Conservation (phyloP, 2,888 invertebrate genomes). For the Unio pictorum region DNA sequence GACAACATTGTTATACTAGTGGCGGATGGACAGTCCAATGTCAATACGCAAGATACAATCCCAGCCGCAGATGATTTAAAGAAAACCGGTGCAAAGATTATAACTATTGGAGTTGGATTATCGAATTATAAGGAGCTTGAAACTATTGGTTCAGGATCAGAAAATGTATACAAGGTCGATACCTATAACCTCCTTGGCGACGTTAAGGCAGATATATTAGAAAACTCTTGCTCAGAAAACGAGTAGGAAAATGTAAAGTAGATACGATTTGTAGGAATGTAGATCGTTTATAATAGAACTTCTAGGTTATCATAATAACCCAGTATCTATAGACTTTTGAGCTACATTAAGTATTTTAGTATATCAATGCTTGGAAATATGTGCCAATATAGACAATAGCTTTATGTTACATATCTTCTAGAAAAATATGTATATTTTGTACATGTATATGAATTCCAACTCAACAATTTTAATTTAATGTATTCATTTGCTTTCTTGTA, state of each 20-base stretch:
- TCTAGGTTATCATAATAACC: too few relatives aligned
- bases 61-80: slow-evolving; percentile 54
- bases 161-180: slow-evolving; percentile 53
- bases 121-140: slow-evolving; percentile 41
- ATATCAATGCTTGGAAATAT: too few relatives aligned
- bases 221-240: slow-evolving; percentile 35
- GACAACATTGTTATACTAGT: slow-evolving; percentile 54
- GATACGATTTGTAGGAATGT: too few relatives aligned
- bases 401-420: too few relatives aligned
- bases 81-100: slow-evolving; percentile 47
- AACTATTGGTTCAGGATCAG: slow-evolving; percentile 43
- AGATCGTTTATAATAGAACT: too few relatives aligned
- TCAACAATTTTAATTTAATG: too few relatives aligned
- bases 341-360: too few relatives aligned
- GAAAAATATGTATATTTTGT: too few relatives aligned
- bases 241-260: neutral
- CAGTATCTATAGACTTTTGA: too few relatives aligned
- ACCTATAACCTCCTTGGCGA: slow-evolving; percentile 45
- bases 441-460: too few relatives aligned
- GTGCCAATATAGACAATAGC: too few relatives aligned
- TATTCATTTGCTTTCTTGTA: too few relatives aligned
- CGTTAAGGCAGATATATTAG: slow-evolving; percentile 44
- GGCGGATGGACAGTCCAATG: slow-evolving; percentile 63
- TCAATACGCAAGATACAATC: slow-evolving; percentile 55
- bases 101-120: slow-evolving; percentile 57